Base-by-base conservation (phyloP, 2,113 vertebrate species). In the Mobula birostris region DNA sequence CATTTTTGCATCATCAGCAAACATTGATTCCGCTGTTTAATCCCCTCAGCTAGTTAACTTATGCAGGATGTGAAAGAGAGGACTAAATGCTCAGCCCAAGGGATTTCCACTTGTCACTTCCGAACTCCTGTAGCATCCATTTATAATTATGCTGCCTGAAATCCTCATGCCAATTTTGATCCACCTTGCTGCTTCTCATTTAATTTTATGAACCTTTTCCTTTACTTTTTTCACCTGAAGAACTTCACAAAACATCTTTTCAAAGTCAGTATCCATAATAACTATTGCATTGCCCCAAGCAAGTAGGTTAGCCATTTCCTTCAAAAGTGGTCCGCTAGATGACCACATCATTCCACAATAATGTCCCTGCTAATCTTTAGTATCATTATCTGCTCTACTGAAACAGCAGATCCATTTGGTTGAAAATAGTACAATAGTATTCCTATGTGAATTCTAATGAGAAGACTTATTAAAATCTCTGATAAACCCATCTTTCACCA, bases 241-340 rank as follows among this genome's bases (percentile, higher is more conserved):
- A 27, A 48, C 32, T 24, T 93, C 74, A 70, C 48, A 74, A 93
- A 74, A 93, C 56, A 70, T 74, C 36, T 93, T 93, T 93, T 93
- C 68, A 93, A 93, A 93, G 91, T 93, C 91, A 93, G 76, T 70
- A 93, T 93, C 68, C 61, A 74, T 74, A 93, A 74, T 93, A 74
- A 74, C 91, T 74, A 48, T 9, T 56, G 21, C 36, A 56, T 76
- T 74, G 68, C 91, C 91, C 24, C 91, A 19, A 76, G 91, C 91
- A 29, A 93, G 70, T 56, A 74, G 91, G 56, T 76, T 56, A 93
- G 91, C 17, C 14, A 76, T 40, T 93, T 56, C 70, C 70, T 74
- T 72, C 17, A 93, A 76, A 93, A 15, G 21, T 74, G 19, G 68
- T 14, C 68, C 17, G 56, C 4, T 27, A 24, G 91, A 74, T 29